Evolutionary conservation across 2,888 invertebrate genomes (phyloP).

Genomic region (Poecilobothrus nobilitatus): DNA sequence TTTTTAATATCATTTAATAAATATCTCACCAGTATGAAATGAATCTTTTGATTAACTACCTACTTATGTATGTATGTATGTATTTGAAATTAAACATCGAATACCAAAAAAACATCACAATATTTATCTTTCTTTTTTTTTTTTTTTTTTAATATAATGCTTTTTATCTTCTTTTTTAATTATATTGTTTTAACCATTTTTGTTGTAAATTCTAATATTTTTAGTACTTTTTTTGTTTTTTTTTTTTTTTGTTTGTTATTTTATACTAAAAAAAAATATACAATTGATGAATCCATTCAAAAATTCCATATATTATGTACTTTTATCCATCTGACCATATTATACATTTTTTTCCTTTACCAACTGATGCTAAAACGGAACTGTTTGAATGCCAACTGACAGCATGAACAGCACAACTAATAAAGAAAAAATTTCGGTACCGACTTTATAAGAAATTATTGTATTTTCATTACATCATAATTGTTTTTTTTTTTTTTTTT

Average conservation of each 20-base stretch:
- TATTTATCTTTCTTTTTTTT: not conserved
- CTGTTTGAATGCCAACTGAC: constrained; percentile 85
- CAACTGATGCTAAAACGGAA: constrained; percentile 70
- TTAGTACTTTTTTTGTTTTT: not conserved
- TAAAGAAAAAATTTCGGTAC: constrained; percentile 37
- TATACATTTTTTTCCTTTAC: constrained; percentile 69
- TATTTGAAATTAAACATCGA: not conserved
- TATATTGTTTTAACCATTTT: too few relatives aligned
- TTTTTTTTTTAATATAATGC: not conserved
- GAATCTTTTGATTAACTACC: not conserved
- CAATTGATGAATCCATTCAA: too few relatives aligned
- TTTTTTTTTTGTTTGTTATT: not conserved
- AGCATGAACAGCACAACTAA: constrained; percentile 74
- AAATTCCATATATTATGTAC: too few relatives aligned
- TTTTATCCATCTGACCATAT: constrained; percentile 64
- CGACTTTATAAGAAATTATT: constrained; percentile 7
- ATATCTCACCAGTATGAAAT: not conserved
- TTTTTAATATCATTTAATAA: not conserved
- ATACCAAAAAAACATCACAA: not conserved
- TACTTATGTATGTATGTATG: too few relatives aligned
- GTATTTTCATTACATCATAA: not conserved
- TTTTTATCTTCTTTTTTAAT: too few relatives aligned
- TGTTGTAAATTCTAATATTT: too few relatives aligned
- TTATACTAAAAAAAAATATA: too few relatives aligned
- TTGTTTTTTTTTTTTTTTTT: not conserved